Base-by-base conservation (phyloP, 2,113 vertebrate genomes). In the Embiotoca jacksoni region DNA sequence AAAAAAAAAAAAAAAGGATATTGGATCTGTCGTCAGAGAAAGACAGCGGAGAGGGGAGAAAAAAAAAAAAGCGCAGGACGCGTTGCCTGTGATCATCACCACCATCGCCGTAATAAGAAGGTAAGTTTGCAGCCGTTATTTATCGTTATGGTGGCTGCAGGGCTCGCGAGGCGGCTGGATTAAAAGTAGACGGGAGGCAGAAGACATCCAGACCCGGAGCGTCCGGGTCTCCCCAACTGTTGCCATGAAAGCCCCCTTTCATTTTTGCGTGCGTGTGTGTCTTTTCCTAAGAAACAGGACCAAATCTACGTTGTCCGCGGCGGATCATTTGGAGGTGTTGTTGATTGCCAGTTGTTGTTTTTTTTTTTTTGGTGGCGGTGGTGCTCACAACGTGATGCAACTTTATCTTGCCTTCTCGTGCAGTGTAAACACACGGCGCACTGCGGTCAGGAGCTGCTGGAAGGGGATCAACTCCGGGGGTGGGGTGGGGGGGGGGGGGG, bases 221-320 rank as follows among this genome's bases (percentile, higher is more conserved):
- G 50, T 65, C 80, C 41, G 60, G 71, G 55, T 78, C 84, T 91
- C 90, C 23, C 23, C 92, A 94, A 94, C 94, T 95, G 94, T 94
- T 95, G 93, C 92, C 88, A 78, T 5, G 53, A 72, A 75, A 31
- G 63, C 58, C 36, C 36, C 35, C 6, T 7, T 53, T 2, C 36
- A 61, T 31, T 23, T 36, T 0, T 0, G 3, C n/a, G 4, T 11
- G 8, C 37, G 23, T 14, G 6, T 13, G 37, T 4, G 37, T 31
- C 71, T 77, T 39, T 23, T 44, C 10, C 41, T 33, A 41, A 41
- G 58, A 13, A 55, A 72, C 16, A 60, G 0, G 58, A 72, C 47
- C n/a, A 41, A 7, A 2, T 5, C 61, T 16, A 23, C 36, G 41
- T 13, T 14, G 37, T n/a, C 1, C 35, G 1, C 1, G 7, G 30